These are phyloP conservation scores for Callipepla squamata DNA, from an alignment of 2,113 vertebrate genomes.

Conservation along the genomic window DNA sequence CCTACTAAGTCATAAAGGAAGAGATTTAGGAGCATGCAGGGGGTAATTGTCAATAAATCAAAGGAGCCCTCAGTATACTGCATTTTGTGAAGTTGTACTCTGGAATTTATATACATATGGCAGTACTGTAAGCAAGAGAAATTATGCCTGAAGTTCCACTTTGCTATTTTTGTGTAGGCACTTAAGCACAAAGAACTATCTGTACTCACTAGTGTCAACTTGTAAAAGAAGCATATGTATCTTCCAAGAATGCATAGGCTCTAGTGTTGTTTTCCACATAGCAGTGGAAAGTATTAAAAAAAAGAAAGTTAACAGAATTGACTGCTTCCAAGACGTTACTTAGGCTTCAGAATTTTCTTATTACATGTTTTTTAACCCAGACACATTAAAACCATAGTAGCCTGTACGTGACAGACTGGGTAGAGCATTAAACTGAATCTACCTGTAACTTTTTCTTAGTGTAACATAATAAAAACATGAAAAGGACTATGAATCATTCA, in stretches of 20 bases:
- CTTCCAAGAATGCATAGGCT: not conserved
- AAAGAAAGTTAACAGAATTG: not conserved
- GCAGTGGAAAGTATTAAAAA: not conserved
- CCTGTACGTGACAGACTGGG: not conserved
- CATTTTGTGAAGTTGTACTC: slow-evolving; percentile 29
- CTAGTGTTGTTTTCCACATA: not conserved
- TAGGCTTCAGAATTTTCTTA: not conserved
- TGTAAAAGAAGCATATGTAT: not conserved
- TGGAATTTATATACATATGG: slow-evolving; percentile 24
- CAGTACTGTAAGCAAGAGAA: not conserved
- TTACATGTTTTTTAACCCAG: not conserved
- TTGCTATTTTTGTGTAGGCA: slow-evolving; percentile 2
- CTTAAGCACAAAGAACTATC: slow-evolving; percentile 8
- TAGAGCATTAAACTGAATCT: not conserved
- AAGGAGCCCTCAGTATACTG: not conserved
- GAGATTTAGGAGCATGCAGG: slow-evolving; percentile 49
- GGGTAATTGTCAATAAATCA: slow-evolving; percentile 59
- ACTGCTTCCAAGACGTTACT: not conserved
- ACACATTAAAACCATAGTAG: not conserved
- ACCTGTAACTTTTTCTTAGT: not conserved
- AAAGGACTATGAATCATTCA: not conserved
- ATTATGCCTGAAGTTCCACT: slow-evolving; percentile 16
- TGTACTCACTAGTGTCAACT: not conserved
- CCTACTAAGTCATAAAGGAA: slow-evolving; percentile 26
- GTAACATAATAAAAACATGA: not conserved